A percentile compares a stretch with the other conserved stretches of the same genome.
These are phyloP conservation scores for Clarias magur DNA, from an alignment of 2,113 vertebrate species.

Conservation along the genomic window DNA sequence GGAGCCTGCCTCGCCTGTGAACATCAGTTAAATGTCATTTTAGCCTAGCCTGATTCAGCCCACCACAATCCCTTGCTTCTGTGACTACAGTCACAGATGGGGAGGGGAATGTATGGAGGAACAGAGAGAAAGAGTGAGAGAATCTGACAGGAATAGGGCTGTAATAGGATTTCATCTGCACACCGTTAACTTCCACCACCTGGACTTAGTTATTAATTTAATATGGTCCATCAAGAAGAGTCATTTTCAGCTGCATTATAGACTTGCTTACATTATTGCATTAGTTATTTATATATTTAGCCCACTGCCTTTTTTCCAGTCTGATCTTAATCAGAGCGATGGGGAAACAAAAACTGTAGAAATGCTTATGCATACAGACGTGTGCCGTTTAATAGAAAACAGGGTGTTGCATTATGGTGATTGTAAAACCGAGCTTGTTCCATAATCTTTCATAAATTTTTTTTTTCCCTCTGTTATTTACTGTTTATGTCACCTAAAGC, in stretches of 20 bases:
- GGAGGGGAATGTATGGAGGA: conserved; percentile 55
- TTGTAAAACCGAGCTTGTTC: conserved; percentile 47
- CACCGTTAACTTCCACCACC: conserved; percentile 78
- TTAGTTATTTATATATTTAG: conserved; percentile 66
- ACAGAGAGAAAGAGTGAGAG: conserved; percentile 45
- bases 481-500: conserved; percentile 52
- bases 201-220: conserved; percentile 79
- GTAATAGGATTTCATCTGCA: conserved; percentile 80
- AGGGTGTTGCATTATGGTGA: conserved; percentile 8
- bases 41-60: conserved; percentile 81
- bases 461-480: conserved; percentile 15
- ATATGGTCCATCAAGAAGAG: conserved; percentile 78
- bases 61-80: conserved; percentile 74
- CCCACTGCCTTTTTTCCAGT: conserved; percentile 48
- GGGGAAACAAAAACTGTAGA: conserved; percentile 15
- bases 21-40: conserved; percentile 86
- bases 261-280: conserved; percentile 61
- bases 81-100: conserved; percentile 54
- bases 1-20: conserved; percentile 81
- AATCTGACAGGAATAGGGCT: conserved; percentile 59
- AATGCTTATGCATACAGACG: not conserved
- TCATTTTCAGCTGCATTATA: conserved; percentile 68
- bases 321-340: conserved; percentile 60
- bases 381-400: not conserved
- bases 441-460: not conserved